A percentile compares a stretch with the other conserved stretches of the same genome.
Conservation (phyloP, 2,113 vertebrate species). For the Gracilinanus agilis region DNA sequence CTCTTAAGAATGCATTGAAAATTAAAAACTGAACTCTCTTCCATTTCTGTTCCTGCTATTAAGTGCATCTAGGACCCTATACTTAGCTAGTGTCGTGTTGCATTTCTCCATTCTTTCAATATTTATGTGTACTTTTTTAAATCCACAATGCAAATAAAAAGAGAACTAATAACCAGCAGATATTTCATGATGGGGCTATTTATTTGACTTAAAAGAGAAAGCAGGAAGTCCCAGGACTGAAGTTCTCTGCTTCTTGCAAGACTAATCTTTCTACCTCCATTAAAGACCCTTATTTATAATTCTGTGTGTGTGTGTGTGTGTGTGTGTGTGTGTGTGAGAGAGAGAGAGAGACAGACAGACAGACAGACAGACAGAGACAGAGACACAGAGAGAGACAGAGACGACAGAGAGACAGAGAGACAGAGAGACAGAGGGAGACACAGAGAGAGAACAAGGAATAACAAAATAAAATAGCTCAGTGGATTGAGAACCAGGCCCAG, state of each 20-base stretch:
- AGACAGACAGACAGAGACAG: no score
- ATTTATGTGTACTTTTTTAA: conserved; percentile 8
- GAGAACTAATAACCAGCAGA: conserved; percentile 4
- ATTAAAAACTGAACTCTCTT: conserved; percentile 15
- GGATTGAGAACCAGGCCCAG: no score
- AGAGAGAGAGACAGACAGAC: no score
- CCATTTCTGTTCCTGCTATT: conserved; percentile 27
- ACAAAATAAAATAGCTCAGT: conserved; percentile 46
- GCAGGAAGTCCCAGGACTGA: not conserved
- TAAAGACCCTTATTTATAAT: no score
- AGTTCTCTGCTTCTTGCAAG: not conserved
- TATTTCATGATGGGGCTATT: not conserved
- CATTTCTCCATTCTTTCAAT: conserved; percentile 14
- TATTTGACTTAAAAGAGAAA: conserved; percentile 22
- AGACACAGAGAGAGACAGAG: no score
- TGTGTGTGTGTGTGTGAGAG: no score
- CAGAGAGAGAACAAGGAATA: not conserved
- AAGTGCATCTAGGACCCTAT: not conserved
- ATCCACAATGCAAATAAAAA: conserved; percentile 47
- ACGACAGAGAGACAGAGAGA: no score
- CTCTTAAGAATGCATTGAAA: conserved; percentile 5
- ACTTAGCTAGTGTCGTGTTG: not conserved
- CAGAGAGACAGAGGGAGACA: no score
- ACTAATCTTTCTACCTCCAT: no score
- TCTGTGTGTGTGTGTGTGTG: no score